A percentile compares a stretch with the other conserved stretches of the same genome.
Conservation (phyloP, 2,888 invertebrate species). For the Melitaea athalia region DNA sequence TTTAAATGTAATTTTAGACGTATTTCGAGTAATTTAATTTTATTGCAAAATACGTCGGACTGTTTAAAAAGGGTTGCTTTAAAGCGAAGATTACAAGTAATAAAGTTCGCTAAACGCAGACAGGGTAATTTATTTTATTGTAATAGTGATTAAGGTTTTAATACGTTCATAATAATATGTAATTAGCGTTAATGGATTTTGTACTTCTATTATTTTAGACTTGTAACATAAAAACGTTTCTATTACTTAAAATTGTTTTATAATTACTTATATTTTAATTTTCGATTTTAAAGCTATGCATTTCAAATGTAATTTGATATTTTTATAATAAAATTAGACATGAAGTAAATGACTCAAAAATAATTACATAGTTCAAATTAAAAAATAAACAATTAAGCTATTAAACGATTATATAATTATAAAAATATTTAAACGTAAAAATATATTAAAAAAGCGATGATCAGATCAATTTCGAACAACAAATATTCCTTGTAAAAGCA, state of each 20-base stretch:
- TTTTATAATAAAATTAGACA: neutral
- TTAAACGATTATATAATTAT: neutral
- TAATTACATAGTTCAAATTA: no score
- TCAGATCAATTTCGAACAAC: constrained; percentile 8
- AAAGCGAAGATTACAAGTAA: constrained; percentile 30
- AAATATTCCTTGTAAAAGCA: constrained; percentile 15
- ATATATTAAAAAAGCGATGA: constrained; percentile 6
- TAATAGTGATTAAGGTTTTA: constrained; percentile 25
- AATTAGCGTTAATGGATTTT: neutral
- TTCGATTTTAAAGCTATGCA: neutral
- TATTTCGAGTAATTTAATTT: constrained; percentile 7
- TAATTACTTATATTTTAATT: no score
- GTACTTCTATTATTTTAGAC: neutral
- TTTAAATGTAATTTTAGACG: neutral
- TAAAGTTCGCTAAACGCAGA: constrained; percentile 21
- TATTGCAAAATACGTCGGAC: constrained; percentile 11
- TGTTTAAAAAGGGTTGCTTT: constrained; percentile 14
- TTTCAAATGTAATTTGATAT: neutral
- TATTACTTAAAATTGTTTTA: no score
- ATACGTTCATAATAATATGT: constrained; percentile 5
- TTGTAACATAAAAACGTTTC: neutral
- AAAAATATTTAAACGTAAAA: neutral
- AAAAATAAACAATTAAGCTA: no score
- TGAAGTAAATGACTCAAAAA: neutral
- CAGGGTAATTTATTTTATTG: constrained; percentile 23